phyloP scores from a whole-genome alignment of 2,113 vertebrate species.

The Salminus brasiliensis region DNA sequence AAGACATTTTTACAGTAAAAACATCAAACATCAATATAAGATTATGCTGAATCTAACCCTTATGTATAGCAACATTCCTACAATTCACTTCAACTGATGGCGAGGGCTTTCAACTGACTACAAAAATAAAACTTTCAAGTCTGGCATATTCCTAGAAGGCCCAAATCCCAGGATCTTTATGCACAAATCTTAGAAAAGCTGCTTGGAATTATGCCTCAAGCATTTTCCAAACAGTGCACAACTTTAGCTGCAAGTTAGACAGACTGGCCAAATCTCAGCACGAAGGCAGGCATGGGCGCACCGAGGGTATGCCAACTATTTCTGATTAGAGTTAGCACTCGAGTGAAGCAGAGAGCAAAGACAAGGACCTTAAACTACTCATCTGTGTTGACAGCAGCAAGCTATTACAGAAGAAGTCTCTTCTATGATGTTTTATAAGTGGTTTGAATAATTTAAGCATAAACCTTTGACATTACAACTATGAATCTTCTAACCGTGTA shows the following conservation, averaged over 20 bases:
- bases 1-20: too few species aligned
- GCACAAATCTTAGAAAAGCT: slow-evolving; percentile 11
- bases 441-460: background rate
- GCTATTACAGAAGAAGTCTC: too few species aligned
- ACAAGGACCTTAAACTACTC: background rate
- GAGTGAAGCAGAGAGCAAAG: background rate
- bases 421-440: too few species aligned
- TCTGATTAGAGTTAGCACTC: background rate
- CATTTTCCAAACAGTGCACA: background rate
- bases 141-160: slow-evolving; percentile 9
- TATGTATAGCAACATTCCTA: too few species aligned
- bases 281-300: background rate
- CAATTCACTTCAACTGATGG: background rate
- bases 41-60: too few species aligned
- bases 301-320: background rate
- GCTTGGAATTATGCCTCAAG: background rate
- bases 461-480: background rate
- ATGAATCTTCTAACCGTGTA: too few species aligned
- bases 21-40: too few species aligned
- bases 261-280: background rate
- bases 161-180: background rate
- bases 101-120: background rate
- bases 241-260: background rate
- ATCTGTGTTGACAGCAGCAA: background rate
- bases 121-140: background rate